Conservation (phyloP, 2,888 invertebrate species). For the Nephrotoma guestfalica region DNA sequence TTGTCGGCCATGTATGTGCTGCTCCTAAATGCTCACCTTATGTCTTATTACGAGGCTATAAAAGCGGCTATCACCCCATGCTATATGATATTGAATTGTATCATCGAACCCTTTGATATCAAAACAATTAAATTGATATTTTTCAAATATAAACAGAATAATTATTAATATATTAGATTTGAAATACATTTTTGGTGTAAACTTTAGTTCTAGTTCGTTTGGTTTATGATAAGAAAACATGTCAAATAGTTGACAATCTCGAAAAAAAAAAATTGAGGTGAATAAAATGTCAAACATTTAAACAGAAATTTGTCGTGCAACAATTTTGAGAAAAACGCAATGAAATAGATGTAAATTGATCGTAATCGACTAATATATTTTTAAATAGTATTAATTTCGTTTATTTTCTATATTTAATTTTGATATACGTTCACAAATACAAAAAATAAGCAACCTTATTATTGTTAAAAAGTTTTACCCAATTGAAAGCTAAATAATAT, state of each 20-base stretch:
- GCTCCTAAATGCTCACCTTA: not conserved
- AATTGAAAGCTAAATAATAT: too few species aligned
- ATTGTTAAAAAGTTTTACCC: too few species aligned
- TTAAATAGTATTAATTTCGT: too few species aligned
- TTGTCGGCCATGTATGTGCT: not conserved
- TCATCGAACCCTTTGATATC: conserved; percentile 72
- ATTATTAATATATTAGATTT: not conserved
- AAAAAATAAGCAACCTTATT: too few species aligned
- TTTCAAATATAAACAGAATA: not conserved
- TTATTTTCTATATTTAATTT: too few species aligned
- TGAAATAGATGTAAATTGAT: too few species aligned
- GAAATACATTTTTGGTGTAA: not conserved
- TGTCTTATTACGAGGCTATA: not conserved
- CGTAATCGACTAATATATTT: too few species aligned
- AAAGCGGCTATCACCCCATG: conserved; percentile 36
- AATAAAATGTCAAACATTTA: too few species aligned
- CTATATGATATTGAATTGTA: conserved; percentile 61
- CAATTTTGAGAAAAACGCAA: too few species aligned
- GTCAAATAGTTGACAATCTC: not conserved
- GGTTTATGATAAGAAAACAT: not conserved
- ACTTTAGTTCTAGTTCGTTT: not conserved
- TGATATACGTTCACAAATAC: too few species aligned
- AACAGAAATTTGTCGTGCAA: too few species aligned
- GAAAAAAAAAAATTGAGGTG: not conserved
- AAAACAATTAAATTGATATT: conserved; percentile 28